Percentiles rank a stretch among this genome's conserved stretches.
These are phyloP conservation scores for Hippocampus zosterae DNA, from an alignment of 2,113 vertebrate genomes.

Conservation along the genomic window DNA sequence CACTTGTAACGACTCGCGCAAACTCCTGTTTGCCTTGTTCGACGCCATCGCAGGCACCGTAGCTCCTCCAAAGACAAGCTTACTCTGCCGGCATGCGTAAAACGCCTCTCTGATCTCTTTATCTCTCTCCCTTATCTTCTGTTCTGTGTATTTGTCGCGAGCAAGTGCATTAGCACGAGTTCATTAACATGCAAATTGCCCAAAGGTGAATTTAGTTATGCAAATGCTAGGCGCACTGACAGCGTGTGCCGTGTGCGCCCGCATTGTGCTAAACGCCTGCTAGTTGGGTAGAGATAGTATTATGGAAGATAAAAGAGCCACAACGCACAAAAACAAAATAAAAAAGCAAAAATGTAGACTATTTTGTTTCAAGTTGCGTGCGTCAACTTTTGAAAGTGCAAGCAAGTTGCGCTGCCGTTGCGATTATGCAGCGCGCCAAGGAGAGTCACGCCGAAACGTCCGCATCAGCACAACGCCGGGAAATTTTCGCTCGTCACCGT, in stretches of 20 bases:
- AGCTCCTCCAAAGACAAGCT: conserved; percentile 43
- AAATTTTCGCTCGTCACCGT: conserved; percentile 58
- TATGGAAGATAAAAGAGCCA: conserved; percentile 1
- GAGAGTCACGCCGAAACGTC: conserved; percentile 36
- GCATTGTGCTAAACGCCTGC: conserved; percentile 36
- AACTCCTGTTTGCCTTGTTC: conserved; percentile 49
- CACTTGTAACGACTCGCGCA: conserved; percentile 33
- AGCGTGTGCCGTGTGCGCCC: conserved; percentile 9
- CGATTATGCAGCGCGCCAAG: conserved; percentile 54
- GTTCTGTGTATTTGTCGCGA: conserved; percentile 44
- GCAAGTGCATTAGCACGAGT: conserved; percentile 56
- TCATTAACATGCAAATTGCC: conserved; percentile 74
- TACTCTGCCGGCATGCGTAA: conserved; percentile 35
- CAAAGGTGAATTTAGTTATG: conserved; percentile 70
- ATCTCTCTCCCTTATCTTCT: conserved; percentile 47
- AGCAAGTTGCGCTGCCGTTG: conserved; percentile 14
- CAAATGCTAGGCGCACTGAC: conserved; percentile 48
- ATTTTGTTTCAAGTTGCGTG: too few species aligned
- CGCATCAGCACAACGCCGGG: conserved; percentile 56
- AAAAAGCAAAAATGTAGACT: not conserved
- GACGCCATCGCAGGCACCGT: conserved; percentile 12
- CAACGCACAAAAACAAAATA: not conserved
- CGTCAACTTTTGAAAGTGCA: not conserved
- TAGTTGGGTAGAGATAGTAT: conserved; percentile 25
- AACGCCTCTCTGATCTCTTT: conserved; percentile 55